Base-by-base conservation (phyloP, 2,888 invertebrate genomes). In the Troides oblongomaculatus region DNA sequence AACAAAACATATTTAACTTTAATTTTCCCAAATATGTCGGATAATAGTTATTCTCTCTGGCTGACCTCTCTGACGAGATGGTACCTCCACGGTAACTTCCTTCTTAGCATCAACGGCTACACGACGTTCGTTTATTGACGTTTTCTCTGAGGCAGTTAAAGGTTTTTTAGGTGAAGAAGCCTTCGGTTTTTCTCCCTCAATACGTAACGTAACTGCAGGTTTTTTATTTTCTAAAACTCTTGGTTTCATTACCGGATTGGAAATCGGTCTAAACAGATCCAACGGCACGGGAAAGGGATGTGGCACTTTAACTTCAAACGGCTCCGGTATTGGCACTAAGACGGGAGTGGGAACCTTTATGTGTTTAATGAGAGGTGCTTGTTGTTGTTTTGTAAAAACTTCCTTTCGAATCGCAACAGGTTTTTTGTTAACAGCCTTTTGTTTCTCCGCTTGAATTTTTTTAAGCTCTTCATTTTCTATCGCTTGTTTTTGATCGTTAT, bases 21-120 rank as follows among this genome's bases (percentile, higher is more conserved):
- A 84, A 72, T 86, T 80, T 72, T 85, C 80, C 88, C 87, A 87
- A 62, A 83, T 73, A 64, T 84, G 88, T 68, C 84, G 79, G 30
- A 86, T 72, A 62, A 85, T 79, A 23, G 81, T 79, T 50, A 82
- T 69, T 70, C 79, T 84, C 21, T 85, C 80, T 6, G 79, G 75
- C 65, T 78, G 81, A 36, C 76, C 80, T 10, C 78, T 74, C 64
- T 78, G 81, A 36, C 76, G 76, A 18, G 77, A 71, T 7, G 80
- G 79, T 62, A 79, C 66, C 58, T 79, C 76, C 3, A 76, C 74
- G 3, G 82, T 80, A 23, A 77, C 69, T 53, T 81, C 78, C 58
- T 79, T 82, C 25, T 78, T 81, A 8, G 79, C 66, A 63, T 81
- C 76, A n/a, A 78, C 73, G 46, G 84, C 80, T 68, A 77, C 72